Evolutionary conservation across 2,888 invertebrate genomes (phyloP), one percentile per base, ranked within the genome.

Genomic region (Cenopis cana): DNA sequence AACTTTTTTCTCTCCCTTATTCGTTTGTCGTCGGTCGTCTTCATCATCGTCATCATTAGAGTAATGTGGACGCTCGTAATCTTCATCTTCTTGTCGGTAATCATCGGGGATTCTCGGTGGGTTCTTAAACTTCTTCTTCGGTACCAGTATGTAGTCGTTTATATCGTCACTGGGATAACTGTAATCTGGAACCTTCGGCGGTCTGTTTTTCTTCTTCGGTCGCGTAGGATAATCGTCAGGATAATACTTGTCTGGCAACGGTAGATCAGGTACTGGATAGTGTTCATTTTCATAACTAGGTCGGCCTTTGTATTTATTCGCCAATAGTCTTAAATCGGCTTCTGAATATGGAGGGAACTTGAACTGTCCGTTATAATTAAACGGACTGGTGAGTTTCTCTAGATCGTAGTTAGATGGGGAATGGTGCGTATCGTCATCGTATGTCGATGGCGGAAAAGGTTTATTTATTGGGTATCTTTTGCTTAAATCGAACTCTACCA

Each of bases 121-220:
- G 72, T 79, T 81, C 74, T 89, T 92, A 66, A 86, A 81, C 76
- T 93, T 93, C 79, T 89, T 91, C 75, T 93, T 93, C 46, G 92
- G 93, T 29, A 92, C 90, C 76, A 91, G 80, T 69, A 89, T 83
- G 55, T 89, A 91, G 72, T 93, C 93, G 75, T 89, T 90, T 67
- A 87, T 75, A 69, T 91, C 87, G 33, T 90, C 90, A 69, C 78
- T 81, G 1, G 82, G 77, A 72, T 79, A 81, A 56, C 77, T 78
- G 8, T 79, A 81, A 71, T 93, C 88, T 6, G 86, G 81, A 69
- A 82, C 79, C 73, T 89, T 90, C 29, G 81, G 75, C 50, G 91
- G 92, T 52, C 85, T 88, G 24, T 82, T 75, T 73, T 89, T 90
- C 79, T 88, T 90, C 74, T 89, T 89, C 1, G 91, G 90, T 36